phyloP scores from a whole-genome alignment of 2,888 invertebrate species.

The Ectemnius lituratus region DNA sequence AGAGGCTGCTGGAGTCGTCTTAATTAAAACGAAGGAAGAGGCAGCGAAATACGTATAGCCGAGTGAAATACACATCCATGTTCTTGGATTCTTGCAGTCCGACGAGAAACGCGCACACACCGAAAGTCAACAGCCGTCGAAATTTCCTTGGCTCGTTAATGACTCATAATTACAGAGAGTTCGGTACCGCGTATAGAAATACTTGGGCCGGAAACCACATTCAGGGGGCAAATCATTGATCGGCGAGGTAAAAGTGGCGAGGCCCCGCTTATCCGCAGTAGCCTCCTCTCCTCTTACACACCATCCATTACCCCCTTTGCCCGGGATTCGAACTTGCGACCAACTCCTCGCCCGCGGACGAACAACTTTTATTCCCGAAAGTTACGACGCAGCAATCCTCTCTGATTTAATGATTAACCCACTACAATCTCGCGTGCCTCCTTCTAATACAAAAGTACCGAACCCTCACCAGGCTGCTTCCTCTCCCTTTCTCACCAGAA shows the following conservation, averaged over 20 bases:
- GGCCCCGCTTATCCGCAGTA: neutral
- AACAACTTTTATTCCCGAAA: constrained; percentile 47
- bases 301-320: constrained; percentile 26
- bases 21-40: constrained; percentile 54
- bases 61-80: neutral
- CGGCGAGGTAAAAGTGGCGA: constrained; percentile 16
- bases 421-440: constrained; percentile 29
- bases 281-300: constrained; percentile 9
- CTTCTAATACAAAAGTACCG: constrained; percentile 16
- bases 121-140: constrained; percentile 41
- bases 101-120: neutral
- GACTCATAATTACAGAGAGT: constrained; percentile 51
- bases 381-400: constrained; percentile 33
- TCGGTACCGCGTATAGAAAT: constrained; percentile 42
- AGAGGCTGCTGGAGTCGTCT: constrained; percentile 26
- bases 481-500: neutral
- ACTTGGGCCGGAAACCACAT: constrained; percentile 23
- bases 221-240: constrained; percentile 48
- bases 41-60: neutral
- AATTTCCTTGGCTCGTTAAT: constrained; percentile 45
- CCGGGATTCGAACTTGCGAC: constrained; percentile 18
- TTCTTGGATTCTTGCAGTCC: neutral
- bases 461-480: constrained; percentile 1
- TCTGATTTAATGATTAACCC: constrained; percentile 50
- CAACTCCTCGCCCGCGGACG: constrained; percentile 30